These are phyloP conservation scores for Heliconius ismenius DNA, from an alignment of 2,888 invertebrate species.

Conservation along the genomic window DNA sequence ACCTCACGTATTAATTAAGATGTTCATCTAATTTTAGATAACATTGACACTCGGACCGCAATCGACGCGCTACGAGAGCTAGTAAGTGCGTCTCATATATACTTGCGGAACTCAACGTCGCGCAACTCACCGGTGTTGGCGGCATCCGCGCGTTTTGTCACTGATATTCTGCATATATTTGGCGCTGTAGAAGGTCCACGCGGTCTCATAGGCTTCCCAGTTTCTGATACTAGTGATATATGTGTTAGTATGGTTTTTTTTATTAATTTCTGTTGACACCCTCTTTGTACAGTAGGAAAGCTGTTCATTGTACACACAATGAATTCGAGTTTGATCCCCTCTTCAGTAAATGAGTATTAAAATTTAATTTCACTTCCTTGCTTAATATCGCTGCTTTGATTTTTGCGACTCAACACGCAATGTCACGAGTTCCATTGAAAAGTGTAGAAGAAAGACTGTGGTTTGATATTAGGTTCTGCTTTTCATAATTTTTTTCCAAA, in stretches of 20 bases:
- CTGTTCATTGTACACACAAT: too few relatives aligned
- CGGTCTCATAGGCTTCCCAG: conserved; percentile 88
- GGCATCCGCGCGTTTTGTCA: conserved; percentile 92
- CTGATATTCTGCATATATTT: conserved; percentile 88
- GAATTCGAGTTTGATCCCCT: too few relatives aligned
- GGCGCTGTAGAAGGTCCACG: conserved; percentile 86
- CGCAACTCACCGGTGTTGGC: conserved; percentile 86
- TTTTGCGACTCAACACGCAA: background rate
- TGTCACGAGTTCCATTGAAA: background rate
- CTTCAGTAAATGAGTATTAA: too few relatives aligned
- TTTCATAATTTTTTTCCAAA: too few relatives aligned
- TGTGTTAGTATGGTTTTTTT: conserved; percentile 67
- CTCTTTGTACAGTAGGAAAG: background rate
- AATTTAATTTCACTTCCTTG: too few relatives aligned
- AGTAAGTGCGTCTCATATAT: conserved; percentile 92
- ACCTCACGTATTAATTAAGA: background rate
- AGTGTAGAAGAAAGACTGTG: too few relatives aligned
- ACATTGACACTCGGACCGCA: conserved; percentile 95
- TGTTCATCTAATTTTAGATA: conserved; percentile 81
- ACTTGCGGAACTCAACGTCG: conserved; percentile 84
- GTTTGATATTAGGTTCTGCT: too few relatives aligned
- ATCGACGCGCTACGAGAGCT: conserved; percentile 92
- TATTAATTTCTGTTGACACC: background rate
- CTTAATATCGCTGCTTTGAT: background rate
- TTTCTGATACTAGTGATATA: conserved; percentile 67